Evolutionary conservation across 1,140 invertebrate species (phyloP).

Genomic region (Proales similis): DNA sequence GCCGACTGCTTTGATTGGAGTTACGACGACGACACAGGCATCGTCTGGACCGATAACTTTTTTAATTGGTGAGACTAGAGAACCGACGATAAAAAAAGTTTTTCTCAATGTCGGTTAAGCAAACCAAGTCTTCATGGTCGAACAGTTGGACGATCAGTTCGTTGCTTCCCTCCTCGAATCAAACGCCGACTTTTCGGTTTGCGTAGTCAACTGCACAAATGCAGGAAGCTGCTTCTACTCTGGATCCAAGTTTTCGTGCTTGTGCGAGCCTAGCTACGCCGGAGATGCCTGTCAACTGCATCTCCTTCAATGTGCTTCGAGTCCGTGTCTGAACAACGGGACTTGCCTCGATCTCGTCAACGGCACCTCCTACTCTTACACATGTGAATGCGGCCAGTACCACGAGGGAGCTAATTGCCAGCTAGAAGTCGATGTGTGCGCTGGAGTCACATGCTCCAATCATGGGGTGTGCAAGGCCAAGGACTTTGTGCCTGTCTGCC

Average conservation of each 20-base stretch:
- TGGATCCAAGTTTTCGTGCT: conserved; percentile 1
- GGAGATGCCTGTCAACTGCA: conserved; percentile 1
- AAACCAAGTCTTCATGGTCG: too few relatives aligned
- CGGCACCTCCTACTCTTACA: background rate
- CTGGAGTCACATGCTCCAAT: conserved; percentile 1
- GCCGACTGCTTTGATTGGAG: too few relatives aligned
- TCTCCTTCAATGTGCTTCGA: conserved; percentile 3
- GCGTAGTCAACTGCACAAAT: too few relatives aligned
- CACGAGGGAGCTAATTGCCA: conserved; percentile 1
- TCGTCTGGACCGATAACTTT: too few relatives aligned
- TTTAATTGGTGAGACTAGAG: too few relatives aligned
- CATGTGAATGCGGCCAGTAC: background rate
- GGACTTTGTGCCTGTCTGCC: background rate
- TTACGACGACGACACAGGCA: too few relatives aligned
- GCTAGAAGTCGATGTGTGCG: background rate
- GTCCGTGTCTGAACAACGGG: conserved; percentile 15
- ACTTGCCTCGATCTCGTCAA: background rate
- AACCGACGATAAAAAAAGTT: too few relatives aligned
- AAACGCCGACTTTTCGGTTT: too few relatives aligned
- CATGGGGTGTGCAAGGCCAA: background rate
- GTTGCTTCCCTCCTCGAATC: too few relatives aligned
- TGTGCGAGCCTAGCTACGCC: background rate
- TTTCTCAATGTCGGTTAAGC: too few relatives aligned
- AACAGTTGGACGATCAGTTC: too few relatives aligned
- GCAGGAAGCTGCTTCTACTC: too few relatives aligned